phyloP scores from a whole-genome alignment of 2,888 invertebrate species.

The Timema podura region DNA sequence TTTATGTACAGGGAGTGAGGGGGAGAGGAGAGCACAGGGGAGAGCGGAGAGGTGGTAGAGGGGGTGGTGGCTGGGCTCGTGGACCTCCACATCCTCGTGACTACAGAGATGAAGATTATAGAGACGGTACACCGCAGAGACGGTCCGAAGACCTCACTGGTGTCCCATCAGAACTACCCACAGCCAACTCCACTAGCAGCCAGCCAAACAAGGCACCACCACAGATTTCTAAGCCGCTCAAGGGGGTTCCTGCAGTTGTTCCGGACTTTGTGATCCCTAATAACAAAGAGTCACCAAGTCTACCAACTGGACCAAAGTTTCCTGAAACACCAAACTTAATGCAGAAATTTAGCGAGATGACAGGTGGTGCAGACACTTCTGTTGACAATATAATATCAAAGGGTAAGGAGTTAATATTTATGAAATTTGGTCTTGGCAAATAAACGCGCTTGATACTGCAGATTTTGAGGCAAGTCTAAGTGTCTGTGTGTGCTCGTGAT shows the following conservation, averaged over 20 bases:
- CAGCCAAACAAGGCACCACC: slow-evolving; percentile 18
- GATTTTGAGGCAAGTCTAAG: too few relatives aligned
- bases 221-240: slow-evolving; percentile 40
- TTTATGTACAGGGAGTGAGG: slow-evolving; percentile 45
- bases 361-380: slow-evolving; percentile 58
- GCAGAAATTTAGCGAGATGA: slow-evolving; percentile 80
- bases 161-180: slow-evolving; percentile 38
- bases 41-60: slow-evolving; percentile 61
- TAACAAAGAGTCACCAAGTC: slow-evolving; percentile 32
- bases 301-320: slow-evolving; percentile 30
- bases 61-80: slow-evolving; percentile 45
- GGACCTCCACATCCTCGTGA: too few relatives aligned
- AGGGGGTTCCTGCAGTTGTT: slow-evolving; percentile 50
- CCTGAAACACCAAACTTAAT: slow-evolving; percentile 65
- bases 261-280: slow-evolving; percentile 41
- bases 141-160: neutral
- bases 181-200: slow-evolving; percentile 37
- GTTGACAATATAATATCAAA: slow-evolving; percentile 88
- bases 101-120: too few relatives aligned
- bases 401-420: slow-evolving; percentile 90
- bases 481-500: too few relatives aligned
- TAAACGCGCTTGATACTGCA: too few relatives aligned
- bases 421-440: slow-evolving; percentile 83
- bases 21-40: slow-evolving; percentile 55
- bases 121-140: too few relatives aligned